Conservation (phyloP, 2,797 vertebrate genomes). For the Bradypus variegatus region DNA sequence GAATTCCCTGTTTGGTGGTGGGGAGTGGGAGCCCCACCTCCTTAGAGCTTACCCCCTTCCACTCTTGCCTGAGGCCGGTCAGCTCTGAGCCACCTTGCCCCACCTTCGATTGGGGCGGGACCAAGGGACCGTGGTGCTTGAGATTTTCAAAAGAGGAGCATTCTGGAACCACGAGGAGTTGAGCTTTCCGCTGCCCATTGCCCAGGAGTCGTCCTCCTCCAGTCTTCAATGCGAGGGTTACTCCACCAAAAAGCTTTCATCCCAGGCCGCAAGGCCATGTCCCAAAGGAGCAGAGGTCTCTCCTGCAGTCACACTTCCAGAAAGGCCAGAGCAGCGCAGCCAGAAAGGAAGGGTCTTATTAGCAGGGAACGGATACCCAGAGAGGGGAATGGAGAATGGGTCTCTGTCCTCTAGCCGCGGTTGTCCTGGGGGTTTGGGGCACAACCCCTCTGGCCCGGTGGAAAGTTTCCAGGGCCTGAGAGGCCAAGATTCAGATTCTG, state of each 20-base stretch:
- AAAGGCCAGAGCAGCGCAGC: background rate
- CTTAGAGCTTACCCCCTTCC: background rate
- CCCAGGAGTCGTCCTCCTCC: background rate
- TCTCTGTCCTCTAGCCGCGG: background rate
- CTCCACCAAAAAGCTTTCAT: background rate
- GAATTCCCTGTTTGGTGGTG: background rate
- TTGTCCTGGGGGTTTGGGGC: background rate
- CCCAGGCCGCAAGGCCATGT: background rate
- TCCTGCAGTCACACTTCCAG: background rate
- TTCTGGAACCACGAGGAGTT: background rate
- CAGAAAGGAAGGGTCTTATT: background rate
- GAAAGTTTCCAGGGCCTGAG: background rate
- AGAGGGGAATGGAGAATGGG: background rate
- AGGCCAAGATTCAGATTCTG: background rate
- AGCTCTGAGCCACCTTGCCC: background rate
- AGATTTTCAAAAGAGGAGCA: background rate
- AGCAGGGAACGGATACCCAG: background rate
- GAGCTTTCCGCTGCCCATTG: background rate
- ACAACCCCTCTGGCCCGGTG: background rate
- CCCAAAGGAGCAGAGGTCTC: background rate
- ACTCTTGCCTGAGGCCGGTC: background rate
- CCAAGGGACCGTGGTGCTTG: background rate
- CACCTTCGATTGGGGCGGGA: background rate
- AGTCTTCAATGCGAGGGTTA: background rate
- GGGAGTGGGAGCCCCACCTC: background rate